Evolutionary conservation across 2,113 vertebrate species (phyloP).

Genomic region (Poecile atricapillus): DNA sequence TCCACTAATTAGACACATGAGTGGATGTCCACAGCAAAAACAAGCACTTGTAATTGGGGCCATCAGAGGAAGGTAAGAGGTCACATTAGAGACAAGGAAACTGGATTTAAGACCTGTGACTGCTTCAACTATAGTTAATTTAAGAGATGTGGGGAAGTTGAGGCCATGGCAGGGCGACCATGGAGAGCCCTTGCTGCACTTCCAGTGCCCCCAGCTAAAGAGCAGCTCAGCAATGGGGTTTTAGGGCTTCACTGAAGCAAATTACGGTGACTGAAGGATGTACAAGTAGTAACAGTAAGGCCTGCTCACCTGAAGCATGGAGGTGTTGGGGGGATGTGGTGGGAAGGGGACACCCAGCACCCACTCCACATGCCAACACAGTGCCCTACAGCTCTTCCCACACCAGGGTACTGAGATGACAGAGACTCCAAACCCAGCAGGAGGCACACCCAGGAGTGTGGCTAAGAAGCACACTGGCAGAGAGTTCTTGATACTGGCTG

Average conservation of each 20-base stretch:
- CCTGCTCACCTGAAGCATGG: background rate
- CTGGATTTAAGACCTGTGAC: background rate
- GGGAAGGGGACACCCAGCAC: background rate
- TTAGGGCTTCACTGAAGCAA: background rate
- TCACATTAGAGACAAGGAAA: background rate
- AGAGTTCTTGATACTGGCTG: background rate
- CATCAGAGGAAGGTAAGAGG: background rate
- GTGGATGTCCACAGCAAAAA: background rate
- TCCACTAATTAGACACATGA: background rate
- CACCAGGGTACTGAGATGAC: background rate
- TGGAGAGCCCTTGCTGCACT: background rate
- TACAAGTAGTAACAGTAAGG: background rate
- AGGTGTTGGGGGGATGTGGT: background rate
- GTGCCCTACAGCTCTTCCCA: background rate
- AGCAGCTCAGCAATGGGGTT: background rate
- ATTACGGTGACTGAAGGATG: background rate
- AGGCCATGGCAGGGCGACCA: background rate
- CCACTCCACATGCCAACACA: fast-evolving
- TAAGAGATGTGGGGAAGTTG: background rate
- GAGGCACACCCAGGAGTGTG: background rate
- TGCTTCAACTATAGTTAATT: background rate
- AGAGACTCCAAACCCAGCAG: background rate
- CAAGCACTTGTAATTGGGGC: background rate
- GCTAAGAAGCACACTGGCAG: fast-evolving
- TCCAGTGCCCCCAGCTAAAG: background rate